These are phyloP conservation scores for Neuroterus valhalla DNA, from an alignment of 1,140 invertebrate genomes.

Conservation along the genomic window DNA sequence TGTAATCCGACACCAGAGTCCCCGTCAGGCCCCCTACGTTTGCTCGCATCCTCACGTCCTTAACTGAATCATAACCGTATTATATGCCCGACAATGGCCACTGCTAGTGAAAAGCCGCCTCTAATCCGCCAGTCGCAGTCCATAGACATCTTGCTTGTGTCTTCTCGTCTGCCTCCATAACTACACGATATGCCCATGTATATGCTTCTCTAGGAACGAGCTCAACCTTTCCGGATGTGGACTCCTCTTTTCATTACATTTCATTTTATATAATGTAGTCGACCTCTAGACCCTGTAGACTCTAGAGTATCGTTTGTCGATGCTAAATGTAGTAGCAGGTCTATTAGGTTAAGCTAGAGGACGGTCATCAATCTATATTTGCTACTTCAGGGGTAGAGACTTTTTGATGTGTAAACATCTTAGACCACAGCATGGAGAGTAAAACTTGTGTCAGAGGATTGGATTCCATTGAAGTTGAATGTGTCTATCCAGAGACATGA, in stretches of 20 bases:
- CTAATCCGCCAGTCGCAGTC: slow-evolving; percentile 67
- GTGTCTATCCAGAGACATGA: too few species aligned
- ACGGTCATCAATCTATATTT: too few species aligned
- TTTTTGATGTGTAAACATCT: too few species aligned
- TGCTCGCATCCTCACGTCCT: slow-evolving; percentile 65
- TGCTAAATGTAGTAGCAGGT: too few species aligned
- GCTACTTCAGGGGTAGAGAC: too few species aligned
- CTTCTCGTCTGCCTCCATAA: slow-evolving; percentile 33
- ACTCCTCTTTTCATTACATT: background rate
- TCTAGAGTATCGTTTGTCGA: too few species aligned
- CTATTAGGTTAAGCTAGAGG: too few species aligned
- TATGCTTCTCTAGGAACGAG: slow-evolving; percentile 34
- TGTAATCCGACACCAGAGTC: slow-evolving; percentile 64
- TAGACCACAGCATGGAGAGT: too few species aligned
- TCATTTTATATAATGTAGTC: background rate
- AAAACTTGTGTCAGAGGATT: too few species aligned
- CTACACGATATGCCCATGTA: slow-evolving; percentile 45
- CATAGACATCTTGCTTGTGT: slow-evolving; percentile 61
- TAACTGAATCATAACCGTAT: slow-evolving; percentile 72
- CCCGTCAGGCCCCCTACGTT: slow-evolving; percentile 61
- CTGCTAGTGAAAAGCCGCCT: slow-evolving; percentile 67
- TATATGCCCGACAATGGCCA: slow-evolving; percentile 67
- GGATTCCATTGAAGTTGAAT: too few species aligned
- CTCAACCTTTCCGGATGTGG: background rate
- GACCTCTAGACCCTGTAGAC: too few species aligned